Percentiles rank a stretch among this genome's conserved stretches.
Conservation (phyloP, 1,140 invertebrate species). For the Hycleus phaleratus region DNA sequence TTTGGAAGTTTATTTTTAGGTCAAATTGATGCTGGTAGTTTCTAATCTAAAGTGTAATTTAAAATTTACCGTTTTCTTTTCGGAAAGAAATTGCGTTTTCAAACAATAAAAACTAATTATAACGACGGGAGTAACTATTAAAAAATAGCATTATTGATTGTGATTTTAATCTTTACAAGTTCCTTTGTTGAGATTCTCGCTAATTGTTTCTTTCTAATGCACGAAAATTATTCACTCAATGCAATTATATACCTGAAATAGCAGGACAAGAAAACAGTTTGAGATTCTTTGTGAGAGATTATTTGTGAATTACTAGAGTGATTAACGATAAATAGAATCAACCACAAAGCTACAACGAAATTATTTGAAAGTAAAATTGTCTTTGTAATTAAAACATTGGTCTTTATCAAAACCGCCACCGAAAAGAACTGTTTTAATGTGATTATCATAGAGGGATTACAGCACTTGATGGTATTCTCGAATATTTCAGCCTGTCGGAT, state of each 20-base stretch:
- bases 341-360: no score
- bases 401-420: neutral
- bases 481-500: neutral
- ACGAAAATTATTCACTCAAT: no score
- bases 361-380: no score
- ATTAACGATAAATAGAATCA: no score
- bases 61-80: conserved; percentile 7
- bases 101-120: conserved; percentile 5
- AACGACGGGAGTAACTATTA: neutral
- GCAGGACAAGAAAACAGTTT: no score
- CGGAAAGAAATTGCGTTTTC: conserved; percentile 4
- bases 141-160: no score
- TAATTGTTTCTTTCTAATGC: no score
- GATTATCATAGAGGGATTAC: neutral
- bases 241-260: no score
- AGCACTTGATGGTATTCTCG: neutral
- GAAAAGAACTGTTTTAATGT: neutral
- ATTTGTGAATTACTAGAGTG: no score
- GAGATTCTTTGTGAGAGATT: no score
- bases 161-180: no score
- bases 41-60: conserved; percentile 6
- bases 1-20: neutral
- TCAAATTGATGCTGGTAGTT: conserved; percentile 10
- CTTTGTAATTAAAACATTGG: neutral
- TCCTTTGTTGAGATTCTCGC: no score